Base-by-base conservation (phyloP, 2,797 vertebrate species). In the Crossoptilon crossoptilon region DNA sequence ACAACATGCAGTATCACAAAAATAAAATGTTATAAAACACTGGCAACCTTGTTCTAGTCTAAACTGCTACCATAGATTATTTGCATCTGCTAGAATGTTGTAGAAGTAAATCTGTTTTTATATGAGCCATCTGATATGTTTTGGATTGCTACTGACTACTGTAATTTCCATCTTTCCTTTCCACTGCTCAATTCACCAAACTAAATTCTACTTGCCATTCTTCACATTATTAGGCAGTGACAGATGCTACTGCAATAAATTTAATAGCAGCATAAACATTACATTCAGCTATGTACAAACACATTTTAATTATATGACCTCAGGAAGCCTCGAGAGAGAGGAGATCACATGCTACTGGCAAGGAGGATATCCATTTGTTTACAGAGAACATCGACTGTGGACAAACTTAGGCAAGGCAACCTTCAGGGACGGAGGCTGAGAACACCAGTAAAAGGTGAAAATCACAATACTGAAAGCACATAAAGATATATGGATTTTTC, bases 221-320 rank as follows among this genome's bases (percentile, higher is more conserved):
- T 80, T 76, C 79, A 56, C 39, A 13, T 87, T 82, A 88, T 73
- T 63, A 89, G 46, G 46, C 79, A 93, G 68, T 29, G 73, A 66
- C 88, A 95, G 88, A 94, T 90, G 79, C 64, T 73, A 59, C 14
- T 43, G 46, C 64, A 91, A 37, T 91, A 69, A 58, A 79, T 84
- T 84, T 84, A 82, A 78, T 3, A 89, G 90, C 77, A 79, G 75
- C 2, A 10, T 49, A 89, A 93, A 95, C 90, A 89, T 21, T 64
- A 67, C 55, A 55, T 66, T 82, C 64, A 72, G 55, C 33, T 87
- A 69, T 46, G 73, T 67, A 78, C 81, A 76, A 93, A 89, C 46
- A 83, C 6, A 2, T 6, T 68, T 64, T 76, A 90, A 80, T 75
- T 67, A 55, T 14, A 44, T 53, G 55, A 81, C 51, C 74, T 75